phyloP scores from a whole-genome alignment of 2,888 invertebrate genomes.

The Acanthosepion pharaonis region DNA sequence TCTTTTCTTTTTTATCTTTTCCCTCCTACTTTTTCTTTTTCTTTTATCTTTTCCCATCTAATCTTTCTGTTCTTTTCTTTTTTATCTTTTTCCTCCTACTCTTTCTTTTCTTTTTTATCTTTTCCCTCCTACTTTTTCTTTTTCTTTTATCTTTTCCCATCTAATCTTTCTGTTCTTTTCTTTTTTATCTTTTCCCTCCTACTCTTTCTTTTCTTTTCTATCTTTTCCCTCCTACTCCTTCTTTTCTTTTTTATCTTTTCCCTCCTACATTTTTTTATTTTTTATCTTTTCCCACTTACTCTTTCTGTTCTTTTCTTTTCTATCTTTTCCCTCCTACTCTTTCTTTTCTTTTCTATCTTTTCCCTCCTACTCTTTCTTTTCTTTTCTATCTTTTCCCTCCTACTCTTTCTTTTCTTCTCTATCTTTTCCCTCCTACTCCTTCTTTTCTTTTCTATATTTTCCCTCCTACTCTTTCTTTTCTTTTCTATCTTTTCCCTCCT shows the following conservation, averaged over 20 bases:
- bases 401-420: background rate
- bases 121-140: background rate
- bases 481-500: too few relatives aligned
- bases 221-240: background rate
- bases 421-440: too few relatives aligned
- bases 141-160: background rate
- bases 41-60: background rate
- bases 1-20: too few relatives aligned
- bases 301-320: background rate
- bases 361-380: background rate
- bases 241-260: background rate
- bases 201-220: background rate
- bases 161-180: background rate
- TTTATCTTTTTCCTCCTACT: background rate
- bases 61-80: background rate
- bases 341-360: background rate
- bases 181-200: background rate
- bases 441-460: too few relatives aligned
- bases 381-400: background rate
- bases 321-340: background rate
- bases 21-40: background rate
- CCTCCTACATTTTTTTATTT: background rate
- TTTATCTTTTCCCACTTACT: background rate
- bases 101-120: background rate
- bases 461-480: too few relatives aligned